Percentiles rank a stretch among this genome's conserved stretches.
phyloP scores from a whole-genome alignment of 2,797 vertebrate genomes.

The Chelon labrosus region DNA sequence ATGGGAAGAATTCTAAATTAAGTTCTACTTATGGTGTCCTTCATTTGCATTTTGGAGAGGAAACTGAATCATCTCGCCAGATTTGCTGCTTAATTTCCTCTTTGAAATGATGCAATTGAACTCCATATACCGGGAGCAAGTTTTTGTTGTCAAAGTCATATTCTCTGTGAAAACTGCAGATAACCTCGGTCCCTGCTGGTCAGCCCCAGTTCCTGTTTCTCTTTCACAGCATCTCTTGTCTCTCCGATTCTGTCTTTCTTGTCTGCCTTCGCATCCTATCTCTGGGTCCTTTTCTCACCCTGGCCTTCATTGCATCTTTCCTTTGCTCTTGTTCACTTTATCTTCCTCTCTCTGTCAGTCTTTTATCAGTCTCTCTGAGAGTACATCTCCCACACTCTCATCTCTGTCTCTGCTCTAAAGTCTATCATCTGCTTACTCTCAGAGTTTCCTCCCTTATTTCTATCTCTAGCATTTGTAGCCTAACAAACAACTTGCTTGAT shows the following conservation, averaged over 20 bases:
- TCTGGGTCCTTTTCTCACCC: slow-evolving; percentile 15
- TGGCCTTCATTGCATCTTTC: slow-evolving; percentile 18
- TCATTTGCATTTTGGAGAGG: slow-evolving; percentile 18
- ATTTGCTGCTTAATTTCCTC: slow-evolving; percentile 10
- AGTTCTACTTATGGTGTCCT: neutral
- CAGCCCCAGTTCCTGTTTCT: slow-evolving; percentile 49
- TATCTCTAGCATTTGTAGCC: slow-evolving; percentile 9
- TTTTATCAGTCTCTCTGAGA: slow-evolving; percentile 46
- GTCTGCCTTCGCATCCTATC: slow-evolving; percentile 52
- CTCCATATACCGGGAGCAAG: neutral
- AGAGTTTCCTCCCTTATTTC: slow-evolving; percentile 3
- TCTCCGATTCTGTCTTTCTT: slow-evolving; percentile 36
- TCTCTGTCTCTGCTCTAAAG: slow-evolving; percentile 37
- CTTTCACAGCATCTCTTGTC: slow-evolving; percentile 39
- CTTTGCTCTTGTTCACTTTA: slow-evolving; percentile 35
- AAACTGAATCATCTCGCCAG: neutral
- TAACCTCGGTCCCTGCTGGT: slow-evolving; percentile 48
- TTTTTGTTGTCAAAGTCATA: slow-evolving; percentile 30
- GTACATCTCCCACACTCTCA: slow-evolving; percentile 37
- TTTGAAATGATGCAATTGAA: slow-evolving; percentile 11
- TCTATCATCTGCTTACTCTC: slow-evolving; percentile 22
- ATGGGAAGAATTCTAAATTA: too few relatives aligned
- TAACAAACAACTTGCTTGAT: slow-evolving; percentile 23
- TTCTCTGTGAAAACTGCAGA: slow-evolving; percentile 49
- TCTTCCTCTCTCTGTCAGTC: slow-evolving; percentile 44